Evolutionary conservation across 2,888 invertebrate species (phyloP).

Genomic region (Eumacrocentrus americanus): DNA sequence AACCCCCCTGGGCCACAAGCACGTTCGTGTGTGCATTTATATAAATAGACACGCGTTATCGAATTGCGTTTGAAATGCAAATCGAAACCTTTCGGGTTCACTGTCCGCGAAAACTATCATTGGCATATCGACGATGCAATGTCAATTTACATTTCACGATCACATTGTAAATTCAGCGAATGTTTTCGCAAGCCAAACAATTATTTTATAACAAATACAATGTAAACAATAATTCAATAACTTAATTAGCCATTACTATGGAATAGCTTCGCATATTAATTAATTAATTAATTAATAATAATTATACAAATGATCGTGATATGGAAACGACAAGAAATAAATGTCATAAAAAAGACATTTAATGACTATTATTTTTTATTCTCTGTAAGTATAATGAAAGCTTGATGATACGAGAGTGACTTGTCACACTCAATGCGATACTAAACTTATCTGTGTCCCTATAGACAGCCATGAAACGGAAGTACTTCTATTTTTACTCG

Average conservation of each 20-base stretch:
- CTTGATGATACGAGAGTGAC: background rate
- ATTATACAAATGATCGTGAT: no score
- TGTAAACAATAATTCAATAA: no score
- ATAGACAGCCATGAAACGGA: background rate
- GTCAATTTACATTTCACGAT: background rate
- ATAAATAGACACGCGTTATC: conserved; percentile 12
- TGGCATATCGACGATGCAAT: background rate
- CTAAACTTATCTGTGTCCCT: background rate
- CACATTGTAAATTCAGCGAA: background rate
- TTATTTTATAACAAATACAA: no score
- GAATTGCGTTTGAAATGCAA: conserved; percentile 19
- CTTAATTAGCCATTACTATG: no score
- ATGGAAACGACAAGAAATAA: background rate
- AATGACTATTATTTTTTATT: background rate
- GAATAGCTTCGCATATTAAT: no score
- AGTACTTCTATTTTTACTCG: background rate
- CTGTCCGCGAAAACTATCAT: background rate
- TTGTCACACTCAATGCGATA: conserved; percentile 5
- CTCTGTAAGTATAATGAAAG: background rate
- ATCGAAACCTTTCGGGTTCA: conserved; percentile 11
- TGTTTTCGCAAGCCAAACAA: no score
- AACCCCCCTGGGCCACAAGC: background rate
- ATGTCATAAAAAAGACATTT: background rate
- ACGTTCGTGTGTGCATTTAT: conserved; percentile 9
- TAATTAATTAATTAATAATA: no score